Evolutionary conservation across 2,797 vertebrate genomes (phyloP).

Genomic region (Leontocebus nigricollis): DNA sequence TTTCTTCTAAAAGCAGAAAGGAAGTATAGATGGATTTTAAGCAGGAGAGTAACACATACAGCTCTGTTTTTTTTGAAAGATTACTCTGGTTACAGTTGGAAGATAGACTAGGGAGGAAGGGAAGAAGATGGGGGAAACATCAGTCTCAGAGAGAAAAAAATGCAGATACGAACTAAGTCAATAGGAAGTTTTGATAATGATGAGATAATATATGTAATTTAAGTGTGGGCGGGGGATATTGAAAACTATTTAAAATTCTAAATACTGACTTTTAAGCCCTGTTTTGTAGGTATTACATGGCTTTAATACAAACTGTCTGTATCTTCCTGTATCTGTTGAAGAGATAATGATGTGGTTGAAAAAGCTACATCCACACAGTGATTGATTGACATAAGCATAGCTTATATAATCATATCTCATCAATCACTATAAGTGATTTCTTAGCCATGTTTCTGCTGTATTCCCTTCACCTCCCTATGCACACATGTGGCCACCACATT

Average conservation of each 20-base stretch:
- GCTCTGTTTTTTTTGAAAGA: background rate
- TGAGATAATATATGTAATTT: background rate
- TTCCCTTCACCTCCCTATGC: background rate
- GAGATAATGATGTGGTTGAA: background rate
- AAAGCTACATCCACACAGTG: background rate
- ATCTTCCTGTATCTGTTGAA: background rate
- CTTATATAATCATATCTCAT: background rate
- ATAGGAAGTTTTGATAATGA: background rate
- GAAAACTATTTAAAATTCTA: slow-evolving; percentile 40
- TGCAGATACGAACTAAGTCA: background rate
- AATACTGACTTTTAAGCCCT: background rate
- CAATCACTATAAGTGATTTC: background rate
- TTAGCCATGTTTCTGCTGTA: background rate
- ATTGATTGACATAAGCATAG: no score
- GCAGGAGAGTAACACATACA: background rate
- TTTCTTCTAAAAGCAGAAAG: slow-evolving; percentile 48
- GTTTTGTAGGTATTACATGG: background rate
- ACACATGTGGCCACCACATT: background rate
- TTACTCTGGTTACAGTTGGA: background rate
- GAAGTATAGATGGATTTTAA: slow-evolving; percentile 4
- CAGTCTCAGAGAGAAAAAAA: background rate
- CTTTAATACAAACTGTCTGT: slow-evolving; percentile 3
- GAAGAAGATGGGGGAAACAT: background rate
- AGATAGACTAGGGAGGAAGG: background rate
- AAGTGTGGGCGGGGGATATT: background rate